Conservation (phyloP, 35 echinoderm and acorn worm species). For the Patiria miniata region DNA sequence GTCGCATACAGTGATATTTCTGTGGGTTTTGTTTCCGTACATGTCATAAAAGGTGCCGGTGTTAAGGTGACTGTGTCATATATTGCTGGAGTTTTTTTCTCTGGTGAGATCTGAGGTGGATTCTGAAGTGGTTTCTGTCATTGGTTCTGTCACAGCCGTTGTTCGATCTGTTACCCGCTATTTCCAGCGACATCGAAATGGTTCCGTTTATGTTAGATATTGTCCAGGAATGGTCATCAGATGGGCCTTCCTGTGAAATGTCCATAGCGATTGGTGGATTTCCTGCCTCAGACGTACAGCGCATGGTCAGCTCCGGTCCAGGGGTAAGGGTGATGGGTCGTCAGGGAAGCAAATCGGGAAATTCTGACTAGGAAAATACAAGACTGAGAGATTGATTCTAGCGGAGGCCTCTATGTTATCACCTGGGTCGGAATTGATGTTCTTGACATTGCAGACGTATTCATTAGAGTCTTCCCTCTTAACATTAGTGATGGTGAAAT, state of each 20-base stretch:
- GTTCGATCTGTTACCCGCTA: background rate
- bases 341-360: background rate
- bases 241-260: background rate
- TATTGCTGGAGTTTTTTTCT: too few species aligned
- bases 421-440: background rate
- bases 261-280: background rate
- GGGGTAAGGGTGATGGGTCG: background rate
- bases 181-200: background rate
- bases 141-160: background rate
- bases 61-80: too few species aligned
- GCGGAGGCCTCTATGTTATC: background rate
- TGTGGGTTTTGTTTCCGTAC: too few species aligned
- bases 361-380: background rate
- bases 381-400: background rate
- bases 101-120: too few species aligned
- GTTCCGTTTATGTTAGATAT: background rate
- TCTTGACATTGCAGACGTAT: background rate
- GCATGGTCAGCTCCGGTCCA: background rate
- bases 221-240: background rate
- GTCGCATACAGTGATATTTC: too few species aligned
- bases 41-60: too few species aligned
- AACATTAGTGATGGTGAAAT: background rate
- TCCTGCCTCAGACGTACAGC: background rate
- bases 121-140: too few species aligned
- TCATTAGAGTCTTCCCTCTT: background rate